Percentiles rank a stretch among this genome's conserved stretches.
These are phyloP conservation scores for Esox niger DNA, from an alignment of 2,113 vertebrate species.

Conservation along the genomic window DNA sequence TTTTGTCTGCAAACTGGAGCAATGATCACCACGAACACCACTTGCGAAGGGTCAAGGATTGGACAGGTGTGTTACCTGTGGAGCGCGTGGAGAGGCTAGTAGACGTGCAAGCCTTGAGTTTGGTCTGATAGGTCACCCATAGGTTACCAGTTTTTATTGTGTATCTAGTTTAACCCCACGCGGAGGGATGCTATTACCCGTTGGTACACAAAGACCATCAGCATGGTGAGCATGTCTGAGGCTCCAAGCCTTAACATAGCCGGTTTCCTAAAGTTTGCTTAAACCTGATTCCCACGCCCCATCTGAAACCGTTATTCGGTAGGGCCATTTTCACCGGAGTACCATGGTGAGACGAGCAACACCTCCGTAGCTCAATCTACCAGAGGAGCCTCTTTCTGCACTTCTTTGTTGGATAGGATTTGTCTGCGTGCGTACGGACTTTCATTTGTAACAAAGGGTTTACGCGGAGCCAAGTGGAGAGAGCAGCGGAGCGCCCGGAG, in stretches of 20 bases:
- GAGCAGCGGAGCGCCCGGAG: slow-evolving; percentile 34
- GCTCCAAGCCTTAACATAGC: slow-evolving; percentile 35
- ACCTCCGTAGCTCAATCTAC: slow-evolving; percentile 48
- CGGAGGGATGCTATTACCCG: slow-evolving; percentile 52
- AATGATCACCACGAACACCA: slow-evolving; percentile 50
- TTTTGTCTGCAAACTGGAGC: slow-evolving; percentile 4
- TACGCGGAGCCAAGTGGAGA: slow-evolving; percentile 38
- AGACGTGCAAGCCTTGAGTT: no score
- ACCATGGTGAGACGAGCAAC: slow-evolving; percentile 45
- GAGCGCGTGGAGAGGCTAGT: slow-evolving; percentile 27
- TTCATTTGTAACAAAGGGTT: slow-evolving; percentile 61
- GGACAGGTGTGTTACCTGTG: slow-evolving; percentile 71
- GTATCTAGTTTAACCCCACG: slow-evolving; percentile 35
- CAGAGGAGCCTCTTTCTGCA: slow-evolving; percentile 20
- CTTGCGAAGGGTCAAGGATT: slow-evolving; percentile 41
- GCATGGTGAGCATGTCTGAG: slow-evolving; percentile 36
- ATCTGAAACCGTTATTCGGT: slow-evolving; percentile 38
- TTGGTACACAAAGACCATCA: slow-evolving; percentile 51
- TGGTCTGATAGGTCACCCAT: neutral
- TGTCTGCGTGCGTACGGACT: slow-evolving; percentile 37
- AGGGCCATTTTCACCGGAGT: slow-evolving; percentile 19
- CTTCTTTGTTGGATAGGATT: slow-evolving; percentile 22
- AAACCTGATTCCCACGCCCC: slow-evolving; percentile 40
- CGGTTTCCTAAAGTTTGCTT: slow-evolving; percentile 31
- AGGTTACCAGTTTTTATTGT: neutral